Base-by-base conservation (phyloP, 1,140 invertebrate species). In the Ostrea denselamellosa region DNA sequence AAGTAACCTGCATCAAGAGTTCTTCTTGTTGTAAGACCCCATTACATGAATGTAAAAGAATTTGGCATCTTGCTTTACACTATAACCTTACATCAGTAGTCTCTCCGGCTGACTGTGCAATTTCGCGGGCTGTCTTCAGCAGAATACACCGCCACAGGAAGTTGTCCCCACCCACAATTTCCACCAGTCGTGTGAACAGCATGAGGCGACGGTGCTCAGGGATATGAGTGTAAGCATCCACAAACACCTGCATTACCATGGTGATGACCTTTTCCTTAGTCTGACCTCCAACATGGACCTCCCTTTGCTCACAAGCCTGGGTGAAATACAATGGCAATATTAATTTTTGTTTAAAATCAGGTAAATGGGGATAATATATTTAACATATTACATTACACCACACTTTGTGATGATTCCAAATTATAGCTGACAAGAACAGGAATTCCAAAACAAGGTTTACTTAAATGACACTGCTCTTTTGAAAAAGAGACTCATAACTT, bases 161-260 rank as follows among this genome's bases (percentile, higher is more conserved):
- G 54, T 97, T 95, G 53, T 96, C 95, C 0, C 96, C 95, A 56
- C 96, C 96, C 0, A 99, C 94, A 0, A 97, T 97, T 54, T 96
- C 95, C 7, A 99, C 94, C 0, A 99, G 94, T 89, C 98, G 97
- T 7, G 96, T 96, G 89, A 98, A 98, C 0, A 99, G 93, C 0
- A 97, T 96, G 52, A 97, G 94, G 62, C 97, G 95, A 65, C 98
- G 96, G 95, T 99, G 98, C 91, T 97, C 97, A 0, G 98, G 98
- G 81, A 99, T 97, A 95, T 99, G 97, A 0, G 97, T 95, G 28
- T 98, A 96, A 0, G 97, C 97, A 92, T 97, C 97, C 0, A 98
- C 97, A 95, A 99, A 99, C 28, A 98, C 97, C 51, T 97, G 96
- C n/a, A 98, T 91, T 28, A 95, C 95, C 58, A 98, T 96, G 14